phyloP scores from a whole-genome alignment of 2,113 vertebrate genomes.

The Chaenogobius annularis region DNA sequence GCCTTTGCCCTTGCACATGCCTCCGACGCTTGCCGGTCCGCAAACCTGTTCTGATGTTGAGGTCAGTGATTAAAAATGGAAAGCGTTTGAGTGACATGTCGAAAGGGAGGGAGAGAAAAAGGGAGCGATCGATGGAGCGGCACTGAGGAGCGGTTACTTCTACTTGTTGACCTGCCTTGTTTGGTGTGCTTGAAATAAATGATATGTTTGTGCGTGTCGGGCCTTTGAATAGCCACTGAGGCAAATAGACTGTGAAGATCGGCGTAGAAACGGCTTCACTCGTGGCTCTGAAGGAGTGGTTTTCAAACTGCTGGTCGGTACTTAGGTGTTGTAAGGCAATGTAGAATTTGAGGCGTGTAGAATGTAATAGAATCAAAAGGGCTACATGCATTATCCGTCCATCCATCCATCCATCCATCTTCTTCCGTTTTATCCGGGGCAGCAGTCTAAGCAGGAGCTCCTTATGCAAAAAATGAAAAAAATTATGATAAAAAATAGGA shows the following conservation, averaged over 20 bases:
- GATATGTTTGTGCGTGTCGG: conserved; percentile 12
- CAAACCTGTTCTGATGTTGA: conserved; percentile 62
- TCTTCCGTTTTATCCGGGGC: no score
- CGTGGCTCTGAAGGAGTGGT: neutral
- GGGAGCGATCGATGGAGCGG: conserved; percentile 66
- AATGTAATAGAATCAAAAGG: no score
- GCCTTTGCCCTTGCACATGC: conserved; percentile 30
- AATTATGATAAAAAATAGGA: no score
- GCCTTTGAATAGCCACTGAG: conserved; percentile 30
- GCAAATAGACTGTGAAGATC: conserved; percentile 9
- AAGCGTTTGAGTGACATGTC: conserved; percentile 73
- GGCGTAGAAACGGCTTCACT: neutral
- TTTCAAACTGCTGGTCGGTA: neutral
- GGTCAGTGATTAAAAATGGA: conserved; percentile 79
- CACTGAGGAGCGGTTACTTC: conserved; percentile 43
- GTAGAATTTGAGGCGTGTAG: no score
- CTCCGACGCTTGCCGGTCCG: conserved; percentile 23
- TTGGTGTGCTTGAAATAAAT: conserved; percentile 21
- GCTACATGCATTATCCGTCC: no score
- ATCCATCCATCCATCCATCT: no score
- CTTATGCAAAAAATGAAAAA: no score
- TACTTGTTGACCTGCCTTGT: conserved; percentile 41
- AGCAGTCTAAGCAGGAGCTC: no score
- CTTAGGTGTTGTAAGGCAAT: neutral
- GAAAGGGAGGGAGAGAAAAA: conserved; percentile 43